phyloP scores from a whole-genome alignment of 2,113 vertebrate genomes.

The Ceyx margarethae region DNA sequence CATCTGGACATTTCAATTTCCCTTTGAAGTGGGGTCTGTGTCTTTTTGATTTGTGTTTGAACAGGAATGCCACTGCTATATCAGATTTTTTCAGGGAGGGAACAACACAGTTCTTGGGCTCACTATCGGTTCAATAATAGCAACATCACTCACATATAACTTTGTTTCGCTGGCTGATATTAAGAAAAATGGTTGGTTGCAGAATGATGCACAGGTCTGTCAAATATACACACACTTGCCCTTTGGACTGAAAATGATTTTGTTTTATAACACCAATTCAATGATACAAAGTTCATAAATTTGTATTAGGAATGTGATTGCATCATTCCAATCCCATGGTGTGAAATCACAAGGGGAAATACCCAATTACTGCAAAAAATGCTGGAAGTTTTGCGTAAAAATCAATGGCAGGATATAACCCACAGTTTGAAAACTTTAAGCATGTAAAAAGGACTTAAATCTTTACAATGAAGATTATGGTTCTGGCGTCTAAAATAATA shows the following conservation, averaged over 20 bases:
- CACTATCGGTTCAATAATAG: conserved; percentile 72
- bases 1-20: conserved; percentile 63
- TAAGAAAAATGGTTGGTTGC: conserved; percentile 76
- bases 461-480: conserved; percentile 61
- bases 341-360: conserved; percentile 64
- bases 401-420: conserved; percentile 71
- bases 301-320: conserved; percentile 73
- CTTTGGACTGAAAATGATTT: conserved; percentile 78
- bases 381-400: conserved; percentile 67
- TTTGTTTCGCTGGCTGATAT: conserved; percentile 78
- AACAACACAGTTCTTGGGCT: conserved; percentile 58
- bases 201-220: conserved; percentile 75
- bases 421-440: conserved; percentile 64
- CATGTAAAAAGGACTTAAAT: conserved; percentile 66
- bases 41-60: conserved; percentile 67
- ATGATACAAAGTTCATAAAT: conserved; percentile 78
- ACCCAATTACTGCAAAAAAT: conserved; percentile 60
- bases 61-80: conserved; percentile 43
- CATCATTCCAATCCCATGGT: conserved; percentile 47
- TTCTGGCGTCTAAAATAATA: conserved; percentile 57
- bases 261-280: conserved; percentile 74
- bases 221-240: conserved; percentile 68
- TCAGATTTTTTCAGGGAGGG: conserved; percentile 71
- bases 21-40: conserved; percentile 63
- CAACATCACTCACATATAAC: conserved; percentile 77